Evolutionary conservation across 2,888 invertebrate species (phyloP).

Genomic region (Synergus laeviventris): DNA sequence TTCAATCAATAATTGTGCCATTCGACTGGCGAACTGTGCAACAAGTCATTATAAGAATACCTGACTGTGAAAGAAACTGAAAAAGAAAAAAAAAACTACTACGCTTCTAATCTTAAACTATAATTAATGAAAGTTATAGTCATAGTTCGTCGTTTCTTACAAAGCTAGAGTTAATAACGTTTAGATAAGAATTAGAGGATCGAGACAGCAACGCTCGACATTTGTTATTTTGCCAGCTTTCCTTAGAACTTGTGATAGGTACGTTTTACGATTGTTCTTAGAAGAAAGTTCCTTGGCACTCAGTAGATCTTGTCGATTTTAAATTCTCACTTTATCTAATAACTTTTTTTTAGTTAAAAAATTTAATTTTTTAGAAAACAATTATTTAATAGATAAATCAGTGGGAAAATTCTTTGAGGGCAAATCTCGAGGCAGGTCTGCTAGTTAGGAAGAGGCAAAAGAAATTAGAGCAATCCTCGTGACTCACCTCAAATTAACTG

Average conservation of each 20-base stretch:
- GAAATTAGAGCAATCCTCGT: slow-evolving; percentile 23
- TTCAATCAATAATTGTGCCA: slow-evolving; percentile 41
- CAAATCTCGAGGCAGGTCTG: background rate
- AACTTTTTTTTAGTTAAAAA: background rate
- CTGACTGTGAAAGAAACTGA: slow-evolving; percentile 64
- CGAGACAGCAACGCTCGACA: slow-evolving; percentile 25
- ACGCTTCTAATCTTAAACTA: slow-evolving; percentile 73
- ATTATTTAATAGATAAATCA: background rate
- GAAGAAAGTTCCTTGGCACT: slow-evolving; percentile 27
- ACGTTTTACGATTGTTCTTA: slow-evolving; percentile 34
- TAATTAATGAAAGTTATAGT: slow-evolving; percentile 69
- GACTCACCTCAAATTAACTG: slow-evolving; percentile 18
- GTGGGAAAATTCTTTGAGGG: background rate
- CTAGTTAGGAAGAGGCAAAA: background rate
- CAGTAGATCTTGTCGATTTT: slow-evolving; percentile 23
- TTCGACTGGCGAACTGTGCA: slow-evolving; percentile 45
- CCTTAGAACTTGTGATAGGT: slow-evolving; percentile 37
- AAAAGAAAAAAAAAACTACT: slow-evolving; percentile 62
- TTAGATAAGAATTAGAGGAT: slow-evolving; percentile 61
- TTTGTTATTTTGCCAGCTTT: slow-evolving; percentile 39
- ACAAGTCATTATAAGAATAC: slow-evolving; percentile 64
- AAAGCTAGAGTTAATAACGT: slow-evolving; percentile 68
- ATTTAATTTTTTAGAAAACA: background rate
- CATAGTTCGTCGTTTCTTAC: slow-evolving; percentile 68
- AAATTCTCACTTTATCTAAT: background rate